Percentiles rank a stretch among this genome's conserved stretches.
These are phyloP conservation scores for Drosophila navojoa DNA, from an alignment of 1,140 invertebrate species.

Conservation along the genomic window DNA sequence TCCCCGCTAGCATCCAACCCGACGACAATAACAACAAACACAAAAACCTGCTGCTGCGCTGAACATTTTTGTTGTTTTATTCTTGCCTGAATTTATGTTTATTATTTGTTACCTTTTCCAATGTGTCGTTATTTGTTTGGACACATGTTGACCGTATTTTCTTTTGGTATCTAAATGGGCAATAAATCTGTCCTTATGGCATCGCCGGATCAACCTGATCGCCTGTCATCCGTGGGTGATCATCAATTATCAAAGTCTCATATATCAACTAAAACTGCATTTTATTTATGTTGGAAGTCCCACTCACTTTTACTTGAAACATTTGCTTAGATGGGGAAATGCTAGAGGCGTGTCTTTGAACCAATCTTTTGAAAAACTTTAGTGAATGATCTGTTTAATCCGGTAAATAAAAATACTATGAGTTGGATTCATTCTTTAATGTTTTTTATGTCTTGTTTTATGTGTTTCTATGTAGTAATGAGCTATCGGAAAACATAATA, in stretches of 20 bases:
- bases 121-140: constrained; percentile 77
- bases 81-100: constrained; percentile 71
- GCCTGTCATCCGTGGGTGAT: constrained; percentile 34
- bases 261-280: constrained; percentile 46
- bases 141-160: constrained; percentile 58
- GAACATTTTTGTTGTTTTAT: constrained; percentile 24
- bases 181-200: constrained; percentile 70
- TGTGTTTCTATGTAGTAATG: no score
- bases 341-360: no score
- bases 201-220: constrained; percentile 50
- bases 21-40: constrained; percentile 17
- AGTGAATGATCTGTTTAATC: no score
- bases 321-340: not conserved
- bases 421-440: no score
- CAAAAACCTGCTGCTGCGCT: constrained; percentile 39
- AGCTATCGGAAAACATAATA: no score
- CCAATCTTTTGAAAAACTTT: no score
- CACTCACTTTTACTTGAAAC: constrained; percentile 2
- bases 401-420: no score
- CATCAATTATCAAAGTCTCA: constrained; percentile 57
- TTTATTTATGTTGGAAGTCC: not conserved
- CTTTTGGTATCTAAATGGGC: constrained; percentile 63
- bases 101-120: constrained; percentile 81
- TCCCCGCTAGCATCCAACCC: constrained; percentile 50
- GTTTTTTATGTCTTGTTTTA: no score